phyloP scores from a whole-genome alignment of 2,797 vertebrate genomes.

The Aulostomus chinensis region DNA sequence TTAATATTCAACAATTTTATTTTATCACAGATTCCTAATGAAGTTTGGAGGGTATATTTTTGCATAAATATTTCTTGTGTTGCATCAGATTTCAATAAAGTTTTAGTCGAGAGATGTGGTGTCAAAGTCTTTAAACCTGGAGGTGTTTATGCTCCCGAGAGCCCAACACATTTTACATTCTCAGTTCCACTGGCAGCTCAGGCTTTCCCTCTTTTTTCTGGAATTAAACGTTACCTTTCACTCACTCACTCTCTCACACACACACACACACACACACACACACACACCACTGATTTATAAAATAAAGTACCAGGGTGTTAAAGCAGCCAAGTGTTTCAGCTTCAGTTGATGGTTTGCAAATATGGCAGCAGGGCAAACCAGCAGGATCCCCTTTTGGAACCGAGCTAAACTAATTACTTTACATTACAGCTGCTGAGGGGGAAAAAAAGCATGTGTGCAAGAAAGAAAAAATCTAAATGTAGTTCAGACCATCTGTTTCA shows the following conservation, averaged over 20 bases:
- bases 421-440: conserved; percentile 30
- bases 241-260: too few relatives aligned
- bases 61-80: conserved; percentile 65
- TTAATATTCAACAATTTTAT: conserved; percentile 52
- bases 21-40: conserved; percentile 68
- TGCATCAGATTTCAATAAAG: conserved; percentile 67
- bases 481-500: conserved; percentile 66
- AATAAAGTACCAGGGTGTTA: conserved; percentile 18
- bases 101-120: conserved; percentile 30
- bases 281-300: conserved; percentile 34
- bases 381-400: conserved; percentile 25
- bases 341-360: conserved; percentile 20
- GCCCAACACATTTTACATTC: conserved; percentile 12
- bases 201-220: conserved; percentile 27
- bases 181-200: conserved; percentile 20
- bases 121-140: conserved; percentile 30
- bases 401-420: conserved; percentile 39
- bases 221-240: conserved; percentile 26
- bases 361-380: conserved; percentile 33
- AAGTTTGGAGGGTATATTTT: conserved; percentile 72
- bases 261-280: too few relatives aligned
- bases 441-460: conserved; percentile 19
- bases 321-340: conserved; percentile 33
- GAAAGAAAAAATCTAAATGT: conserved; percentile 24
- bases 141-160: conserved; percentile 15